These are phyloP conservation scores for Cataglyphis livida DNA, from an alignment of 2,888 invertebrate genomes.

Conservation along the genomic window DNA sequence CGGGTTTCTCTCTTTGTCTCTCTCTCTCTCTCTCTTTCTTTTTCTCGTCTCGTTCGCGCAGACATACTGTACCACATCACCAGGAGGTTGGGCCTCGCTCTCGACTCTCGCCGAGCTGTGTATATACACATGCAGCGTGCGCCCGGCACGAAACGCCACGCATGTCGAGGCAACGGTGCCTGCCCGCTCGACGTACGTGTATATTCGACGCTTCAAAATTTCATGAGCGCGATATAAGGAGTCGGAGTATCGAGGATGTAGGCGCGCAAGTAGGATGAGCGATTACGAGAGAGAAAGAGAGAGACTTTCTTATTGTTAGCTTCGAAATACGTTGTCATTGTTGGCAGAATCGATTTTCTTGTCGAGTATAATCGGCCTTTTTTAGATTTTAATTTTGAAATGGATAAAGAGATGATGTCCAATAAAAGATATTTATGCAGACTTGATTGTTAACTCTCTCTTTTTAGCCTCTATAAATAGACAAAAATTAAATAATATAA, in stretches of 20 bases:
- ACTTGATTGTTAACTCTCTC: neutral
- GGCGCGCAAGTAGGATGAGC: neutral
- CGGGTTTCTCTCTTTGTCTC: conserved; percentile 76
- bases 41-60: conserved; percentile 60
- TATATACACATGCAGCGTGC: conserved; percentile 20
- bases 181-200: neutral
- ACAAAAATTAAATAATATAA: neutral
- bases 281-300: neutral
- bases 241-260: conserved; percentile 17
- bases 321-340: conserved; percentile 1
- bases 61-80: conserved; percentile 68
- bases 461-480: neutral
- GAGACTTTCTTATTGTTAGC: neutral
- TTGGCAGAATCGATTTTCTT: conserved; percentile 1
- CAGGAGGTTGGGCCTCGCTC: conserved; percentile 63
- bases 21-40: neutral
- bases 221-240: conserved; percentile 26
- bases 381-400: conserved; percentile 9
- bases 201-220: conserved; percentile 30
- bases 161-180: conserved; percentile 41
- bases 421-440: neutral
- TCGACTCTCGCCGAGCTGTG: conserved; percentile 54
- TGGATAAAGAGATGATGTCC: neutral
- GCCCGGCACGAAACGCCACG: conserved; percentile 26
- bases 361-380: neutral